Base-by-base conservation (phyloP, 2,113 vertebrate genomes). In the Hassar affinis region DNA sequence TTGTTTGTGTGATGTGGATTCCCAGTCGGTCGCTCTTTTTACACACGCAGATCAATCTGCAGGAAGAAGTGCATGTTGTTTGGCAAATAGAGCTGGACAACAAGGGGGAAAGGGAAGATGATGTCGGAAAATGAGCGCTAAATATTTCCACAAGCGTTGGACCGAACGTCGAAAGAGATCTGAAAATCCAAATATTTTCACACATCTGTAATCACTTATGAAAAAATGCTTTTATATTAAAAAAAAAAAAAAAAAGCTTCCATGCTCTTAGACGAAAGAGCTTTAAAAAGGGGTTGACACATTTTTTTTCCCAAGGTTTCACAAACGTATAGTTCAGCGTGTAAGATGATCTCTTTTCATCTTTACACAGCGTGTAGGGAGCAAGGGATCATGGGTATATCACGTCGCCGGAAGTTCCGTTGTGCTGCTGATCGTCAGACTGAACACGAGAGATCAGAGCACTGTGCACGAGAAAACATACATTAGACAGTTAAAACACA, bases 91-190 rank as follows among this genome's bases (percentile, higher is more conserved):
- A 64, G 49, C 30, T 62, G 7, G 25, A 47, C 25, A 49, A 62
- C 17, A 15, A 20, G 8, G 22, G 9, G 4, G 7, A 68, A 30
- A 8, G 17, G 5, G 14, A 49, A 49, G 45, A 74, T 1, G 14
- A 49, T 49, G 12, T 74, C 2, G 3, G 45, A 27, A 30, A 47
- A 59, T 27, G 14, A 45, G 4, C 2, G 12, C 59, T 47, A 47
- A 82, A 82, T 33, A 35, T 61, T 75, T 82, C 56, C 56, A 82
- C n/a, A 59, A 33, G 25, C 30, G 0, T 30, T 59, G 66, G 80
- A 45, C 66, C 5, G 51, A 42, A 45, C 11, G 35, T 17, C 27
- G 69, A 74, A 49, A 49, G 27, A 8, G 42, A 74, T 27, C 69
- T 74, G 45, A 51, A 49, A 74, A 74, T 74, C 25, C 42, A 49